Base-by-base conservation (phyloP, 1,140 invertebrate species). In the Drosophila sturtevanti region DNA sequence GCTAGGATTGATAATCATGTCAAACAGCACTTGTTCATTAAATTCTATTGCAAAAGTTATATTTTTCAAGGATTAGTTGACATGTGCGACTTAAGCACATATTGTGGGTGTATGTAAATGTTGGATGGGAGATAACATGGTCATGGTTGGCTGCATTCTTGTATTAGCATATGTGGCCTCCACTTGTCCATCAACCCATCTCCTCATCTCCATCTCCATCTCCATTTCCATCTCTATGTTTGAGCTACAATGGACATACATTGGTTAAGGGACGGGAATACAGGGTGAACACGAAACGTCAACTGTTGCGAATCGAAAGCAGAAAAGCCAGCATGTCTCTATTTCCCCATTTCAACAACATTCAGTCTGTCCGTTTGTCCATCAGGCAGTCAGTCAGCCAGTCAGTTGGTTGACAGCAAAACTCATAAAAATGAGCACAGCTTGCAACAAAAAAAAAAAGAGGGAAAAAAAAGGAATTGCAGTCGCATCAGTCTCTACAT, bases 301-400 rank as follows among this genome's bases (percentile, higher is more conserved):
- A 79, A 80, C 84, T 77, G 77, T 76, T 84, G 79, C 79, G 58
- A 79, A 77, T 89, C 84, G 79, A 73, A 87, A 80, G 84, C 84
- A 71, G 84, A 70, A 87, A 89, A 87, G 80, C 84, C 84, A 87
- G 89, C 84, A 87, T 89, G 79, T 87, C 84, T 87, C 79, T 87
- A 87, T 87, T 86, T 86, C 82, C 82, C 68, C 82, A 87, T 86
- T 72, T 81, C 70, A 87, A 72, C 55, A 65, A 71, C 54, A 56
- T 56, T 56, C 54, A 18, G 54, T 52, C 16, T 4, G 48, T 52
- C 48, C 48, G n/a, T 52, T 65, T 74, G 61, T 76, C 82, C 62
- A 71, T 69, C 72, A 48, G 66, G 18, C 60, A 27, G 24, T 31
- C 60, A 18, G 38, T 48, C 61, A 37, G 58, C 6, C 58, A 34